These are phyloP conservation scores for Fregata magnificens DNA, from an alignment of 2,113 vertebrate species.

Conservation along the genomic window DNA sequence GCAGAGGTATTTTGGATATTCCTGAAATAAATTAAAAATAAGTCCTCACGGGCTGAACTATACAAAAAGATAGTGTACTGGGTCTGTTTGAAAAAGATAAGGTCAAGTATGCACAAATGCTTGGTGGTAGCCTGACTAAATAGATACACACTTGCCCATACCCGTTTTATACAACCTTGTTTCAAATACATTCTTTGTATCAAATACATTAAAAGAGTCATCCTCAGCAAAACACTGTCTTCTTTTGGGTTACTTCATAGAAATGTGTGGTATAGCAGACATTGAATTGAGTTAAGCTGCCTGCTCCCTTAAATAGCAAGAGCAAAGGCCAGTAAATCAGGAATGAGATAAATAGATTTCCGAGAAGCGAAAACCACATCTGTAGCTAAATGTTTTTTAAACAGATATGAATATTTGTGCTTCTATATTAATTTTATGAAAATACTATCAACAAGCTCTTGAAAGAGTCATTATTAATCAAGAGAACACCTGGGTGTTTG, in stretches of 20 bases:
- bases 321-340: background rate
- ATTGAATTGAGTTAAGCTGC: background rate
- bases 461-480: background rate
- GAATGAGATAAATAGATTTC: background rate
- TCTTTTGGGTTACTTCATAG: background rate
- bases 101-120: background rate
- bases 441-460: background rate
- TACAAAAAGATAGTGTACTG: background rate
- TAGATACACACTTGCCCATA: background rate
- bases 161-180: background rate
- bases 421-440: background rate
- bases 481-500: background rate
- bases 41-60: background rate
- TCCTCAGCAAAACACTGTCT: background rate
- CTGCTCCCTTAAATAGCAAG: background rate
- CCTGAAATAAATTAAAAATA: slow-evolving; percentile 1
- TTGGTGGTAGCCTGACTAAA: background rate
- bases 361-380: background rate
- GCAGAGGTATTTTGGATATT: background rate
- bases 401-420: background rate
- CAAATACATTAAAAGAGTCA: background rate
- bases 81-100: slow-evolving; percentile 2
- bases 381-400: background rate
- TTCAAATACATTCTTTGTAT: background rate
- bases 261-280: background rate